Evolutionary conservation across 2,797 vertebrate genomes (phyloP).

Genomic region (Spinibarbus caldwelli): DNA sequence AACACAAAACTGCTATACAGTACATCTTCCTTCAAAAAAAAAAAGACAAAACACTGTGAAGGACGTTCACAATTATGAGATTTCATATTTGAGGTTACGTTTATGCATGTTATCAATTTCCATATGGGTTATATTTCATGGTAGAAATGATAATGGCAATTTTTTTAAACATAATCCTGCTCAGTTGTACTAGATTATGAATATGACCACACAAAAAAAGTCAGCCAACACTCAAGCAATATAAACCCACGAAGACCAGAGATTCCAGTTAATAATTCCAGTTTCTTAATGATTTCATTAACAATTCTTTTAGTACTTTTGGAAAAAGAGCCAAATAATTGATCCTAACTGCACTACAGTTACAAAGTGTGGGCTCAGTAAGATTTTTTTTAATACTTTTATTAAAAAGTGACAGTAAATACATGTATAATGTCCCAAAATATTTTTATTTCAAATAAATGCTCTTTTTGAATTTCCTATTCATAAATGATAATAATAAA

Average conservation of each 20-base stretch:
- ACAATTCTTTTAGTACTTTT: background rate
- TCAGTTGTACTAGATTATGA: background rate
- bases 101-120: background rate
- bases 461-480: background rate
- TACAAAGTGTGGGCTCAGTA: background rate
- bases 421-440: background rate
- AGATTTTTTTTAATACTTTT: background rate
- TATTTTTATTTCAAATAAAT: background rate
- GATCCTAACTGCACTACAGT: background rate
- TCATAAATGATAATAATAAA: background rate
- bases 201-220: conserved; percentile 31
- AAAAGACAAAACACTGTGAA: background rate
- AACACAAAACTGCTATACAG: conserved; percentile 21
- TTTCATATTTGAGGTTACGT: conserved; percentile 2
- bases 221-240: conserved; percentile 19
- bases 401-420: background rate
- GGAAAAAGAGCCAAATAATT: background rate
- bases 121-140: background rate
- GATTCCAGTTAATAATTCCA: background rate
- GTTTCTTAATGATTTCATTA: background rate
- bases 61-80: background rate
- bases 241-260: background rate
- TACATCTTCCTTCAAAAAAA: background rate
- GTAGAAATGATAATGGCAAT: background rate
- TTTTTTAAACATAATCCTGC: background rate